Evolutionary conservation across 2,113 vertebrate species (phyloP).

Genomic region (Pygoscelis antarcticus): DNA sequence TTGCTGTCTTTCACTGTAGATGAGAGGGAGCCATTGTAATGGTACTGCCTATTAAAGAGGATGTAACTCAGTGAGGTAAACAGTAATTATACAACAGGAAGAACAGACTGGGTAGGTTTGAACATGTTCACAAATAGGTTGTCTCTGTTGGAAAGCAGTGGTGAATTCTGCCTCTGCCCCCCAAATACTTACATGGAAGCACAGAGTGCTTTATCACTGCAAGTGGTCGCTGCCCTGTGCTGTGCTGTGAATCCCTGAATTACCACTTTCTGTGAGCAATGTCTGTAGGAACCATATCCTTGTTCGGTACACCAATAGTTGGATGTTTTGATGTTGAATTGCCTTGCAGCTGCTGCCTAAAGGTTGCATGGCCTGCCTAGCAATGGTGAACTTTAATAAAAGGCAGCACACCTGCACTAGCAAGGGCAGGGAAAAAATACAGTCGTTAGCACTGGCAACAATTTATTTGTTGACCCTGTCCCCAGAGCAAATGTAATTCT

Average conservation of each 20-base stretch:
- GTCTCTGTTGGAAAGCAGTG: background rate
- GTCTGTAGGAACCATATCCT: background rate
- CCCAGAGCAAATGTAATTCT: background rate
- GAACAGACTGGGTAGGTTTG: background rate
- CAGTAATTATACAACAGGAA: background rate
- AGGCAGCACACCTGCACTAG: background rate
- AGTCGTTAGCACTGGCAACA: background rate
- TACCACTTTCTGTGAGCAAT: background rate
- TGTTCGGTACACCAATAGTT: background rate
- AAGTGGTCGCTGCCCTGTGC: background rate
- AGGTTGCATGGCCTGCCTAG: background rate
- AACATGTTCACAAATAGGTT: background rate
- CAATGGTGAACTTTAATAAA: background rate
- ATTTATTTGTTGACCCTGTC: background rate
- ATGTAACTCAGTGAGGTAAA: background rate
- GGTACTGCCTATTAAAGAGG: background rate
- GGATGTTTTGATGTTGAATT: background rate
- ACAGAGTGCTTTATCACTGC: background rate
- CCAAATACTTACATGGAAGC: background rate
- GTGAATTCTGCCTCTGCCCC: background rate
- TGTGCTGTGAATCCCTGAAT: background rate
- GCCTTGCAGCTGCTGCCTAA: background rate
- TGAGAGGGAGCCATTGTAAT: background rate
- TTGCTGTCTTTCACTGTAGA: background rate
- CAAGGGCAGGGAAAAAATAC: background rate